phyloP scores from a whole-genome alignment of 2,113 vertebrate genomes.

The Macquaria ambigua region DNA sequence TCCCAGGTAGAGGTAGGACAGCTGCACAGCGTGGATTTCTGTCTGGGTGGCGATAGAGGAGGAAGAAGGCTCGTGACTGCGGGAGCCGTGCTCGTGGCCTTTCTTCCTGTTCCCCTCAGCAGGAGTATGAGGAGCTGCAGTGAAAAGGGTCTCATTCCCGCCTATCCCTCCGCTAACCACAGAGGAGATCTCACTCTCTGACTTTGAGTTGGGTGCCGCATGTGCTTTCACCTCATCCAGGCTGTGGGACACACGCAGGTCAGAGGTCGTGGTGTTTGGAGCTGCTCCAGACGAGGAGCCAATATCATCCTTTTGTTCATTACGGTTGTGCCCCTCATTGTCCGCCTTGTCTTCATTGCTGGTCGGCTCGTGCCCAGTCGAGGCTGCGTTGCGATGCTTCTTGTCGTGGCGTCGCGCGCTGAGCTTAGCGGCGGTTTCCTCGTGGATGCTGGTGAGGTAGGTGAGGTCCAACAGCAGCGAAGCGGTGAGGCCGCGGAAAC shows the following conservation, averaged over 20 bases:
- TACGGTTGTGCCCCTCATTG: constrained; percentile 47
- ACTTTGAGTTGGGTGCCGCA: constrained; percentile 83
- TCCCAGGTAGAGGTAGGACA: constrained; percentile 96
- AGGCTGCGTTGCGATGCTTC: constrained; percentile 83
- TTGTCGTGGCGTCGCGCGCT: constrained; percentile 91
- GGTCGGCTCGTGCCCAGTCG: constrained; percentile 81
- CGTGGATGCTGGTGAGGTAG: constrained; percentile 96
- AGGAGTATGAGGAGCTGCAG: constrained; percentile 70
- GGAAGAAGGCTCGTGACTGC: constrained; percentile 79
- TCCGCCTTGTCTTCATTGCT: constrained; percentile 78
- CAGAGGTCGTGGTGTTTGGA: constrained; percentile 44
- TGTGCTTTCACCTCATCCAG: constrained; percentile 90
- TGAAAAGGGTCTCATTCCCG: constrained; percentile 80
- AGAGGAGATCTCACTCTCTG: constrained; percentile 89
- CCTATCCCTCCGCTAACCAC: constrained; percentile 69
- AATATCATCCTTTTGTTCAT: constrained; percentile 55
- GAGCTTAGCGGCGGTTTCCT: constrained; percentile 89
- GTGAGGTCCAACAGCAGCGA: constrained; percentile 95
- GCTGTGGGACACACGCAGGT: constrained; percentile 85
- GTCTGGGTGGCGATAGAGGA: constrained; percentile 85
- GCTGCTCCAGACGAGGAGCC: neutral
- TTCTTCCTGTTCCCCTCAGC: constrained; percentile 88
- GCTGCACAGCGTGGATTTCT: constrained; percentile 94
- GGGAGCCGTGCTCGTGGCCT: constrained; percentile 87
- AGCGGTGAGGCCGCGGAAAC: constrained; percentile 95